A percentile compares a stretch with the other conserved stretches of the same genome.
Evolutionary conservation across 2,113 vertebrate species (phyloP).

Genomic region (Zapus hudsonius): DNA sequence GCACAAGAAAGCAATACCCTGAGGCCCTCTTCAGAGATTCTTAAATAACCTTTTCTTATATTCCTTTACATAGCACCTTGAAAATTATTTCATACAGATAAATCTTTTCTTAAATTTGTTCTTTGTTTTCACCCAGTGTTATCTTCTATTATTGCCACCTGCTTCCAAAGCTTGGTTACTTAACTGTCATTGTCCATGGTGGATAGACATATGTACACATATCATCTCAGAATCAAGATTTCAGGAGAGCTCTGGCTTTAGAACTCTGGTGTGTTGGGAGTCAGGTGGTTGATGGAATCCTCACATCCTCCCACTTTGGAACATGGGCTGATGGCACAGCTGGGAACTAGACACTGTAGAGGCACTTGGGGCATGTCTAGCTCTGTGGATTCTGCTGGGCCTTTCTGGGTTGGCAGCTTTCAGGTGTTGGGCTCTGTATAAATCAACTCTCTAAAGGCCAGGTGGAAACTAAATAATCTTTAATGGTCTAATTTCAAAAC

Average conservation of each 20-base stretch:
- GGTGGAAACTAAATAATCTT: background rate
- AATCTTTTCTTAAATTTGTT: background rate
- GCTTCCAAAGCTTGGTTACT: background rate
- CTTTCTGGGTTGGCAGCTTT: background rate
- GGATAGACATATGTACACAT: background rate
- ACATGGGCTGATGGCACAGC: background rate
- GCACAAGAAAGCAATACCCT: background rate
- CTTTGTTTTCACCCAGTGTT: background rate
- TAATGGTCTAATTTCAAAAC: background rate
- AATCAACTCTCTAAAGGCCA: background rate
- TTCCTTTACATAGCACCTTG: background rate
- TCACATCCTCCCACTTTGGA: background rate
- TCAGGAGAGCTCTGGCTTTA: background rate
- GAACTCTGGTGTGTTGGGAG: background rate
- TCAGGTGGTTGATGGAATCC: background rate
- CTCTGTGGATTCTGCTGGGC: background rate
- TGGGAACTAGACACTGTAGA: background rate
- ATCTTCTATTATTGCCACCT: background rate
- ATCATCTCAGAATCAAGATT: background rate
- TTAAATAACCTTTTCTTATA: background rate
- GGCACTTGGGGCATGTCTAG: background rate
- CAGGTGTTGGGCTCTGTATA: background rate
- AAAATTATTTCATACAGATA: background rate
- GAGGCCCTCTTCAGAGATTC: background rate
- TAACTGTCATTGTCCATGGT: background rate